These are phyloP conservation scores for Triplophysa siluroides DNA, from an alignment of 2,113 vertebrate species.

Conservation along the genomic window DNA sequence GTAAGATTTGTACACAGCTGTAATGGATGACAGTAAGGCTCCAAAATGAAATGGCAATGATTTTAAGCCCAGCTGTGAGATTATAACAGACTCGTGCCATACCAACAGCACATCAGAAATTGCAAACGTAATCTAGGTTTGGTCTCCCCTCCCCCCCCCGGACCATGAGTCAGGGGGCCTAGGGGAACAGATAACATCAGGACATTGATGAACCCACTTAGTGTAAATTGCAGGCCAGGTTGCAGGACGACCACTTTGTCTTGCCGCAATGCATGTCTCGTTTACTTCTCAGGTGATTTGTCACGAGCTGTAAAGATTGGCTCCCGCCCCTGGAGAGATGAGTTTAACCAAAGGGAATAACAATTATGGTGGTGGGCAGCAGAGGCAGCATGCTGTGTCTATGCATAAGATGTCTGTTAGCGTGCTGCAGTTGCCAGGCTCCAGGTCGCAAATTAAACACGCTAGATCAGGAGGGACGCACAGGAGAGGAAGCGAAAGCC, in stretches of 20 bases:
- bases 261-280: slow-evolving; percentile 2
- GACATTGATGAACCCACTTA: slow-evolving; percentile 22
- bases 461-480: neutral
- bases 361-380: slow-evolving; percentile 13
- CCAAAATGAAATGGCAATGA: neutral
- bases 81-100: neutral
- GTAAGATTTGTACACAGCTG: neutral
- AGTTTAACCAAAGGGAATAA: slow-evolving; percentile 15
- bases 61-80: neutral
- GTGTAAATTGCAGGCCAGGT: slow-evolving; percentile 29
- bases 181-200: slow-evolving; percentile 37
- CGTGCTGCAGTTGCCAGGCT: slow-evolving; percentile 11
- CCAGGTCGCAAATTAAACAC: slow-evolving; percentile 13
- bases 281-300: slow-evolving; percentile 13
- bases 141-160: neutral
- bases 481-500: slow-evolving; percentile 16
- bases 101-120: slow-evolving; percentile 31
- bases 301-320: slow-evolving; percentile 30
- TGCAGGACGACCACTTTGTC: neutral
- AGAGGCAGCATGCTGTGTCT: neutral
- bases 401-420: neutral
- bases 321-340: slow-evolving; percentile 3
- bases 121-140: neutral
- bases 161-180: neutral
- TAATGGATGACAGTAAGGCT: slow-evolving; percentile 18